phyloP scores from a whole-genome alignment of 1,140 invertebrate genomes.

The Bombus terrestris region DNA sequence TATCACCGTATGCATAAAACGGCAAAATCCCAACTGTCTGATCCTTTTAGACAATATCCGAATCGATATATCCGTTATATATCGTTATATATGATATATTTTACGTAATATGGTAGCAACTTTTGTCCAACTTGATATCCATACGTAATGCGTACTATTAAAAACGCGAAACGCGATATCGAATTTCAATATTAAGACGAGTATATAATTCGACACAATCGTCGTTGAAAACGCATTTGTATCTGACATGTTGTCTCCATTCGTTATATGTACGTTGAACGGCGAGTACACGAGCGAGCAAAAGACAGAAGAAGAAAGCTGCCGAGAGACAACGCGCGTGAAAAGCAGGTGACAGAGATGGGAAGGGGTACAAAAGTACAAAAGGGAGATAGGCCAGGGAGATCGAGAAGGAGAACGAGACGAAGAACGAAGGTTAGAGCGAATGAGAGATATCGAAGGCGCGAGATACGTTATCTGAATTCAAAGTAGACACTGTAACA shows the following conservation, averaged over 20 bases:
- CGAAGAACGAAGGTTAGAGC: constrained; percentile 47
- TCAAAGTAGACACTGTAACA: constrained; percentile 68
- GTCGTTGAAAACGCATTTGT: constrained; percentile 54
- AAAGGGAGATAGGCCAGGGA: constrained; percentile 59
- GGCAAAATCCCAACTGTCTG: not conserved
- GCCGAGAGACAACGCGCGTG: not conserved
- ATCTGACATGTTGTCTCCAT: constrained; percentile 62
- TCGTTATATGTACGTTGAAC: constrained; percentile 52
- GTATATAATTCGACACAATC: constrained; percentile 39
- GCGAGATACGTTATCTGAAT: constrained; percentile 71
- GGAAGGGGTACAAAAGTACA: constrained; percentile 36
- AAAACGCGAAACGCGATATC: constrained; percentile 47
- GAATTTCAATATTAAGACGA: constrained; percentile 62
- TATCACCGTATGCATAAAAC: not conserved
- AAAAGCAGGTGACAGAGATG: constrained; percentile 21
- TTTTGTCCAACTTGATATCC: not conserved
- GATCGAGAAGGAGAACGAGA: constrained; percentile 47
- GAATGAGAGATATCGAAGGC: constrained; percentile 62
- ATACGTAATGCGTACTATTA: not conserved
- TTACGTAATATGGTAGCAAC: too few relatives aligned
- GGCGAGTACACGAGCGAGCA: constrained; percentile 8
- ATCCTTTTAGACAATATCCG: not conserved
- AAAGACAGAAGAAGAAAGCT: constrained; percentile 36
- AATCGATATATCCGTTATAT: not conserved
- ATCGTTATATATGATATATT: too few relatives aligned